Base-by-base conservation (phyloP, 2,888 invertebrate genomes). In the Pachliopta kotzebuea region DNA sequence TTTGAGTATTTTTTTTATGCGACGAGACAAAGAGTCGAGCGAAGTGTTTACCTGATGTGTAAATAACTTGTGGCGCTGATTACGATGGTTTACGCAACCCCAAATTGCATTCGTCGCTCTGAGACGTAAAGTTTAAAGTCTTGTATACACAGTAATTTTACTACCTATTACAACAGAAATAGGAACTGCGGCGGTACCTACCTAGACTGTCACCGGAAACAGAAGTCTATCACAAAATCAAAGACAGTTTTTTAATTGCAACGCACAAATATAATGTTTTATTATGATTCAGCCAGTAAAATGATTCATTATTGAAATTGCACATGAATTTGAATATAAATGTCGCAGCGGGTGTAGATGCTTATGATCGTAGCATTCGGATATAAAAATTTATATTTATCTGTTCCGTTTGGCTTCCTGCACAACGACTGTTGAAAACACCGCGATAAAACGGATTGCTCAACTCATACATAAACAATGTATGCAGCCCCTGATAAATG, bases 381-480 rank as follows among this genome's bases (percentile, higher is more conserved):
- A 62, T 62, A 60, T 65, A 56, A 62, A 59, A 68, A 67, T 72
- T 70, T 68, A 72, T 75, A 74, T 74, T 74, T 70, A 71, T 70
- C 70, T 58, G 60, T 65, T 57, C 67, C 69, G 70, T 69, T 70
- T 71, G 72, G 71, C 69, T 72, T 69, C 71, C 67, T 55, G 70
- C 65, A 74, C 69, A 70, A 71, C 74, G 70, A 74, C 74, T 75
- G 74, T 74, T 69, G 72, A 70, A 52, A 71, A 71, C 69, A 66
- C 69, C 67, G 67, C 70, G 65, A 71, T 71, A 70, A 73, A 71
- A 73, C 70, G 70, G 67, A 67, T 69, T 69, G 69, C 67, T 67
- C 66, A 67, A 70, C 72, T 71, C 72, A 69, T 72, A 69, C 71
- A 72, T 74, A 71, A 71, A 72, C 71, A 71, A 74, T 72, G 14